Evolutionary conservation across 2,113 vertebrate species (phyloP).

Genomic region (Harpagus bidentatus): DNA sequence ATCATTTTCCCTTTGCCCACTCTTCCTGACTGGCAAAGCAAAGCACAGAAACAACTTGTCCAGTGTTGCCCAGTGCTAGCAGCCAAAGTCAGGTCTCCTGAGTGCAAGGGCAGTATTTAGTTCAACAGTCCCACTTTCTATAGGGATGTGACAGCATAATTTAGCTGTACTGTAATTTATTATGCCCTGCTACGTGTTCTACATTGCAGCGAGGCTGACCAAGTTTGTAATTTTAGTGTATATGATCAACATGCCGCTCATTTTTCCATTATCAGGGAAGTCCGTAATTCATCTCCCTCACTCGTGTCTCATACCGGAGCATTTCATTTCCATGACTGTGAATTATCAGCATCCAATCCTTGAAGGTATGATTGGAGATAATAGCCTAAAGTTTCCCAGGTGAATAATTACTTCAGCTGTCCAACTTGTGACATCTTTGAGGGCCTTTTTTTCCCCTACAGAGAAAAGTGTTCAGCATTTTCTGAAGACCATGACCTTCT

Average conservation of each 20-base stretch:
- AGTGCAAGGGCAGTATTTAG: neutral
- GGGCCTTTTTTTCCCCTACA: neutral
- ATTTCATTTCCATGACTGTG: conserved; percentile 42
- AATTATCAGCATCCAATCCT: conserved; percentile 46
- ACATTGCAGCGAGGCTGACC: neutral
- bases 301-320: neutral
- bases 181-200: neutral
- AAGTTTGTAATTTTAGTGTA: conserved; percentile 21
- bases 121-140: neutral
- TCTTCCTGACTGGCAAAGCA: neutral
- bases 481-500: neutral
- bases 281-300: conserved; percentile 40
- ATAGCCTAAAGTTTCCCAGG: conserved; percentile 12
- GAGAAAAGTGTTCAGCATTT: neutral
- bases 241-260: conserved; percentile 25
- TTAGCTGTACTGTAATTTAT: conserved; percentile 29
- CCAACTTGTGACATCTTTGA: neutral
- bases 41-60: neutral
- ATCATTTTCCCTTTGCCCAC: neutral
- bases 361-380: conserved; percentile 30
- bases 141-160: neutral
- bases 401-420: conserved; percentile 36
- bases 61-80: neutral
- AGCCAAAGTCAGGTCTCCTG: neutral
- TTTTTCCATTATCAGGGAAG: conserved; percentile 30